A percentile compares a stretch with the other conserved stretches of the same genome.
Conservation (phyloP, 37 sponge, comb jelly and placozoan genomes). For the Cliona cf. orientalis region DNA sequence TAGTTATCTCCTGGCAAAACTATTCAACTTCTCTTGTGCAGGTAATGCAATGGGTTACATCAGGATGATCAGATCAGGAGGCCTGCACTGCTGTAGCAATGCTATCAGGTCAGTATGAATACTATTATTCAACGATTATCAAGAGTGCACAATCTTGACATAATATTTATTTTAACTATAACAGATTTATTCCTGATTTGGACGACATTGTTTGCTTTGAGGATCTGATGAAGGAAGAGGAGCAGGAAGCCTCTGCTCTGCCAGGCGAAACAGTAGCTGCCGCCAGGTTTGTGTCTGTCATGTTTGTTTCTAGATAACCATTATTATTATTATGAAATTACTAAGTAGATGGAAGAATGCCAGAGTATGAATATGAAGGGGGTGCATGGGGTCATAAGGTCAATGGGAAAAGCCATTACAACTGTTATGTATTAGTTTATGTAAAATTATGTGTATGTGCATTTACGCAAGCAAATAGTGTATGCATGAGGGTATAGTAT, state of each 20-base stretch:
- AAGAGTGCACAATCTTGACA: not conserved
- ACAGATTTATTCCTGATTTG: conserved; percentile 95
- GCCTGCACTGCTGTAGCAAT: conserved; percentile 91
- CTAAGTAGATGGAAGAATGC: too few relatives aligned
- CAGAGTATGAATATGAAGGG: too few relatives aligned
- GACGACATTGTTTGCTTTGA: conserved; percentile 94
- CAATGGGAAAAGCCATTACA: too few relatives aligned
- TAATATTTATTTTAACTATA: not conserved
- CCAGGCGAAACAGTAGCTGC: conserved; percentile 64
- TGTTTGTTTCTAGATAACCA: not conserved
- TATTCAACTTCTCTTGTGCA: conserved; percentile 32
- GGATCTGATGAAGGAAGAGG: conserved; percentile 68
- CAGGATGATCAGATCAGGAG: conserved; percentile 98
- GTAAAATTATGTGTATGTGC: not conserved
- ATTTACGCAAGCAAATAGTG: too few relatives aligned
- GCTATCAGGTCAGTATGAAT: conserved; percentile 81
- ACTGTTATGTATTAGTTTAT: not conserved
- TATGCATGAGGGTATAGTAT: not conserved
- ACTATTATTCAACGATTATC: not conserved
- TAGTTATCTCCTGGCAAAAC: too few relatives aligned
- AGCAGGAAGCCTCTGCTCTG: conserved; percentile 40
- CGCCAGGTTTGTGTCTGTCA: conserved; percentile 31
- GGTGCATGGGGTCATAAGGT: too few relatives aligned
- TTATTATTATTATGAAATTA: too few relatives aligned
- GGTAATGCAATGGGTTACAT: conserved; percentile 99